Conservation (phyloP, 1,140 invertebrate species). For the Tetragonula clypearis region DNA sequence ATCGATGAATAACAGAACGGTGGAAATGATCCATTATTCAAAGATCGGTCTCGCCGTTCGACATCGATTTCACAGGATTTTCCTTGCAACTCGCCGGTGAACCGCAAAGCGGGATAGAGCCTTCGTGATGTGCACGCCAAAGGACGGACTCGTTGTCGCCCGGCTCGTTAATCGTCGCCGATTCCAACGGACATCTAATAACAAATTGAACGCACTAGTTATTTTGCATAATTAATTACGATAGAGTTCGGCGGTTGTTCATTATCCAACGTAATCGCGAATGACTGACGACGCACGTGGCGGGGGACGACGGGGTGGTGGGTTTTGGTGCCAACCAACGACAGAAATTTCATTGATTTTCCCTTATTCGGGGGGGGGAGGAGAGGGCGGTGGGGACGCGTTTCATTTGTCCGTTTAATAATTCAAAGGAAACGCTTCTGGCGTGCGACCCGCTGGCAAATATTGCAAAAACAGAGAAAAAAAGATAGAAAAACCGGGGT, state of each 20-base stretch:
- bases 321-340: too few relatives aligned
- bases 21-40: slow-evolving; percentile 4
- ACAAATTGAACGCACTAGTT: slow-evolving; percentile 37
- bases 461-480: neutral
- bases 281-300: slow-evolving; percentile 1
- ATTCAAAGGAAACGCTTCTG: neutral
- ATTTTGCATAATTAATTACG: slow-evolving; percentile 49
- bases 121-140: neutral
- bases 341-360: slow-evolving; percentile 38
- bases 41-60: neutral
- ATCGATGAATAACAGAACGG: neutral
- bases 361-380: neutral
- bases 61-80: neutral
- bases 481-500: neutral
- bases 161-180: neutral
- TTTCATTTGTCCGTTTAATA: slow-evolving; percentile 18
- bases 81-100: slow-evolving; percentile 14
- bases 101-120: neutral
- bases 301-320: too few relatives aligned
- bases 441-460: slow-evolving; percentile 9
- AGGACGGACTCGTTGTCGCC: neutral
- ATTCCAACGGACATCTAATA: slow-evolving; percentile 30
- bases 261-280: slow-evolving; percentile 44
- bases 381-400: neutral
- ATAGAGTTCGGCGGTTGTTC: slow-evolving; percentile 26